Evolutionary conservation across 2,888 invertebrate species (phyloP).

Genomic region (Phasia obesa): DNA sequence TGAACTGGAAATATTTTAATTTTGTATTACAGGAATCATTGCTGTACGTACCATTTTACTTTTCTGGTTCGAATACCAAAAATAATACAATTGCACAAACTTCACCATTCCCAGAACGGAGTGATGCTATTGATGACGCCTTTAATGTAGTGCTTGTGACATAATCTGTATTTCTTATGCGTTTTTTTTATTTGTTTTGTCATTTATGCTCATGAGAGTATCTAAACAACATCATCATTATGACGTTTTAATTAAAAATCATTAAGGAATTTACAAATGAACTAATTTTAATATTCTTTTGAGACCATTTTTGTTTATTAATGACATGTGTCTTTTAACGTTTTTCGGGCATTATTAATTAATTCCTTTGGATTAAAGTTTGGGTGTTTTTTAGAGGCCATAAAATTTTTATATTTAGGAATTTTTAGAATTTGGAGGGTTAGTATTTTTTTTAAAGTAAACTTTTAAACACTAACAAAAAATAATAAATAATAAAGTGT

Average conservation of each 20-base stretch:
- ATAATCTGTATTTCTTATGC: not conserved
- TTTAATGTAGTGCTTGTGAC: no score
- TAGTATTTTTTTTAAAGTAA: not conserved
- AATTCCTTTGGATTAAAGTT: conserved; percentile 9
- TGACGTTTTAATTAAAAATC: conserved; percentile 58
- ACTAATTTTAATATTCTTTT: conserved; percentile 36
- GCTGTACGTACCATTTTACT: no score
- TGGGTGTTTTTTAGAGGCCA: not conserved
- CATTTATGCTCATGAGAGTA: conserved; percentile 5
- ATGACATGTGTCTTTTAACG: conserved; percentile 43
- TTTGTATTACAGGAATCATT: no score
- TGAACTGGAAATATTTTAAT: not conserved
- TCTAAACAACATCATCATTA: conserved; percentile 27
- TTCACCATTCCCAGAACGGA: no score
- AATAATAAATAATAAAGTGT: no score
- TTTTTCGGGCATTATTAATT: conserved; percentile 26
- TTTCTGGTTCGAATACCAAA: no score
- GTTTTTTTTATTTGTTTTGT: conserved; percentile 20
- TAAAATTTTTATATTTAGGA: not conserved
- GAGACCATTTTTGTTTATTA: conserved; percentile 11
- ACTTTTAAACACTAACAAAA: no score
- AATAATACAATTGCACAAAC: no score
- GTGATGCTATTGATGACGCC: no score
- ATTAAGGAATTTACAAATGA: conserved; percentile 40
- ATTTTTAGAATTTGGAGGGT: not conserved